Base-by-base conservation (phyloP, 2,113 vertebrate species). In the Tachysurus fulvidraco region DNA sequence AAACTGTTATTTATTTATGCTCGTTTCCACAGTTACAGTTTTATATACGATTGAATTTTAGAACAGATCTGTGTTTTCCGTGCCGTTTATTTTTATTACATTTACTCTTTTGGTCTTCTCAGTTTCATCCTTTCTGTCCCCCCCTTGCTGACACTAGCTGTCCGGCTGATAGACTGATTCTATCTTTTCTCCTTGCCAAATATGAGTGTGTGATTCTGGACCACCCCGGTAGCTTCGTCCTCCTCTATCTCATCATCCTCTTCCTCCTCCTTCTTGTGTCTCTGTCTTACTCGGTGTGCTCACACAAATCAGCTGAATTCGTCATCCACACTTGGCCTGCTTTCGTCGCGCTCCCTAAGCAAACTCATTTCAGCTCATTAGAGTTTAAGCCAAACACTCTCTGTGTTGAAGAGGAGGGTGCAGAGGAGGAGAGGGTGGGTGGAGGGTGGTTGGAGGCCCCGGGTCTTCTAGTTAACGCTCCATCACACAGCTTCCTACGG, bases 321-420 rank as follows among this genome's bases (percentile, higher is more conserved):
- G 77, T 81, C 73, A 52, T 88, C 69, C 79, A 71, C 86, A 83
- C 89, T 90, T 87, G 83, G 84, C 88, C 67, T 81, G 78, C 84
- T 85, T 60, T 62, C 69, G 69, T 83, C 81, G 62, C 83, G 81
- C 90, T 89, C 90, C n/a, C 55, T 90, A 83, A 90, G 85, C 59
- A 91, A 93, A 90, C 91, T 91, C 85, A 91, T 90, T 91, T 91
- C 71, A 84, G 80, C 85, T 88, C 85, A 91, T 92, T 92, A 90
- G 74, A 25, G 52, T 65, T 76, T 30, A 23, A 88, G 76, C 83
- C 86, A 62, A 65, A 85, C n/a, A 69, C 79, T 85, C 25, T 60
- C 52, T 8, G 65, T 41, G 21, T 41, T 13, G 41, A 30, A 62
- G 46, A 83, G 60, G 60, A 60, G 73, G 28, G 25, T 7, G 19